These are phyloP conservation scores for Actinernus sp. DNA, from an alignment of 92 coral and sea anemone species.

Conservation along the genomic window DNA sequence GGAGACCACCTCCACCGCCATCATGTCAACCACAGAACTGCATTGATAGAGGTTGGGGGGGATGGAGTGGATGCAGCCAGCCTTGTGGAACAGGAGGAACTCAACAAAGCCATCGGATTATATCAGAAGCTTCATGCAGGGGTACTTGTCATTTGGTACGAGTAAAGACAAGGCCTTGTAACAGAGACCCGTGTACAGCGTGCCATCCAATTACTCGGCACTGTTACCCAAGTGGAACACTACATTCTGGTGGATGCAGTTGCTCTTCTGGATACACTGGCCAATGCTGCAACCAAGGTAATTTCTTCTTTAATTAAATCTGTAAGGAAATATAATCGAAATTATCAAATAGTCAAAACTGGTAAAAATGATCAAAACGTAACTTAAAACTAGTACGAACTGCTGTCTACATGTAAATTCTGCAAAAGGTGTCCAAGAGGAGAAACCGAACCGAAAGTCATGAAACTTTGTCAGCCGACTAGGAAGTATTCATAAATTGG, in stretches of 20 bases:
- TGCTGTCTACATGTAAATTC: no score
- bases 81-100: not conserved
- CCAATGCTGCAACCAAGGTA: not conserved
- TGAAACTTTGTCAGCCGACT: no score
- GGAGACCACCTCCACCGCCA: not conserved
- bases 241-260: not conserved
- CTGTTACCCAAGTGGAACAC: not conserved
- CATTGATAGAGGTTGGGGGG: not conserved
- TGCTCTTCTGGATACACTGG: not conserved
- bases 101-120: no score
- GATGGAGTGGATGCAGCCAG: not conserved
- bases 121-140: no score
- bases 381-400: no score
- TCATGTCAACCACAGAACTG: not conserved
- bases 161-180: not conserved
- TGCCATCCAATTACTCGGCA: not conserved
- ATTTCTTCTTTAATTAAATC: no score
- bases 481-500: no score
- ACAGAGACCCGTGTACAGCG: not conserved
- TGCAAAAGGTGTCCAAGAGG: no score
- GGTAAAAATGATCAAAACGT: no score
- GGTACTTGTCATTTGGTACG: not conserved
- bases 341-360: no score
- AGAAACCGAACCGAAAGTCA: no score
- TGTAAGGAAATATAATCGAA: no score